Evolutionary conservation across 2,888 invertebrate species (phyloP), one percentile per base, ranked within the genome.

Genomic region (Drosophila subquinaria): DNA sequence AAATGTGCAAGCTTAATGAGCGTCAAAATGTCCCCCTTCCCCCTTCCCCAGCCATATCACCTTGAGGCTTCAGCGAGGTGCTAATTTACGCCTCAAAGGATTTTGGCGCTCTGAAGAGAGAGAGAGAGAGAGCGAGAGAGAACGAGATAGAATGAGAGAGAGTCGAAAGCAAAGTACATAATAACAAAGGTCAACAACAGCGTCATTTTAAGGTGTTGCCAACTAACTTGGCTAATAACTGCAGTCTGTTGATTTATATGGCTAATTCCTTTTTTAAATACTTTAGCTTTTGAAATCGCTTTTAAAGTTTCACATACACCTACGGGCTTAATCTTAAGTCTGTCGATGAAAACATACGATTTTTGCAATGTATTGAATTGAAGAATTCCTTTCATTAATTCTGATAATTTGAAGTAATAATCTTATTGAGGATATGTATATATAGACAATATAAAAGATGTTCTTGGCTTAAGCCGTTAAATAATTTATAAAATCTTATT

Each of bases 81-180:
- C 90, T 90, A 90, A 90, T 86, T 90, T 81, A 81, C 79, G 82
- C 89, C 80, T 83, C 78, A 82, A 86, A 78, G 87, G 82, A 84
- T 87, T 83, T 88, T 89, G 66, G 62, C 68, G 73, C 77, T 55
- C 48, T 0, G 17, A 5, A 38, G 23, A 40, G 51, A 36, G 10
- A 33, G 48, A 30, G 42, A 17, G 17, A 30, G 40, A 15, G 42
- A 30, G 6, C 3, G 17, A 10, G 27, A 13, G 23, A 27, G 23
- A n/a, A n/a, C n/a, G n/a, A 47, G 17, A 43, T 38, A 47, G 17
- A 43, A 38, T 27, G 45, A 45, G 48, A 23, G 17, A 47, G 17
- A 43, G 42, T 38, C 6, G 17, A 9, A 15, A 15, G 23, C 50
- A 11, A 17, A 30, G 27, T 42, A 66, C 56, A 57, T 69, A 67